Evolutionary conservation across 1,140 invertebrate species (phyloP), one percentile per base, ranked within the genome.

Genomic region (Drosophila suzukii): DNA sequence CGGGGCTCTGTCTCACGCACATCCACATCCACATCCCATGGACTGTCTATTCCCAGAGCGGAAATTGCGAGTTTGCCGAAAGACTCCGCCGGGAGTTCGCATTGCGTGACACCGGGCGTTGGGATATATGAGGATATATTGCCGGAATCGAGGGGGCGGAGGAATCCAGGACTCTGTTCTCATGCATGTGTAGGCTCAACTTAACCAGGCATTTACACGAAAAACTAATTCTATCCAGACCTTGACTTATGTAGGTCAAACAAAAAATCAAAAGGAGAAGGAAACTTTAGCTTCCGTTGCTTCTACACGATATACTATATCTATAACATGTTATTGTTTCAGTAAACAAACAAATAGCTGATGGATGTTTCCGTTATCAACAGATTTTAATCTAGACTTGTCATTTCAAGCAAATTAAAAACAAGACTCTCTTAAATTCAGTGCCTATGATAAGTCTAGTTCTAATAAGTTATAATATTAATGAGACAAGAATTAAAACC

Each of bases 1-100:
- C 53, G 49, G 65, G 38, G 20, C 61, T 55, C 58, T 67, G 53
- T 27, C 73, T 59, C 73, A 81, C 71, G 55, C 78, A 81, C 59
- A 61, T 24, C 17, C 27, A 27, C 27, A 4, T 27, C 17, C 10
- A 20, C 32, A 34, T 34, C 32, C 10, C 43, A 7, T 50, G 27
- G 56, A 47, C 24, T 77, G 56, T 61, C 78, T 53, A 76, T 82
- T 79, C 79, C 62, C 82, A 46, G 12, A 62, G 61, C 75, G 82
- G 76, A 77, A 78, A 81, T 81, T 81, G 66, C 68, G 51, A 71
- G 54, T 46, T 71, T 54, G 65, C 49, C 46, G 36, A 81, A 76
- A 61, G 55, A 73, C 71, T 72, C 58, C 46, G 11, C 7, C 11
- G 62, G 66, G 66, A 88, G 50, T 63, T 76, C 15, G 59, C 55